Percentiles rank a stretch among this genome's conserved stretches.
Conservation (phyloP, 1,140 invertebrate genomes). For the Euwallacea similis region DNA sequence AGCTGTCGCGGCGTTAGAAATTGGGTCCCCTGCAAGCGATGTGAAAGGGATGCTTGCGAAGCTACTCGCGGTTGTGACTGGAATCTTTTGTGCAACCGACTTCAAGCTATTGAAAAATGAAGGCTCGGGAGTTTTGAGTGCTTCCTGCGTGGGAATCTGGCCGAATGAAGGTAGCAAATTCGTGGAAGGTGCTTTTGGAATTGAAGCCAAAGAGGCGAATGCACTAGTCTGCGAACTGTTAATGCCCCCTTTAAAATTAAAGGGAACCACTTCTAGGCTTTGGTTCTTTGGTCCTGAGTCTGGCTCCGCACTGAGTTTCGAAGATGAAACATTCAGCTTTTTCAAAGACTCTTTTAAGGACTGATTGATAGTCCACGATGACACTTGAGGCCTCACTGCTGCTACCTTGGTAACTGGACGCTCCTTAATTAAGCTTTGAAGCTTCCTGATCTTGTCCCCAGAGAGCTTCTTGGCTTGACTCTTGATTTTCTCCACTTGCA, state of each 20-base stretch:
- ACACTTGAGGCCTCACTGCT: constrained; percentile 44
- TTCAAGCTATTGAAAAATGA: neutral
- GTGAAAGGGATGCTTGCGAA: neutral
- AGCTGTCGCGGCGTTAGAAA: neutral
- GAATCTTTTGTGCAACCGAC: neutral
- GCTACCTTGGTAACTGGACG: constrained; percentile 40
- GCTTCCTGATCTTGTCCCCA: constrained; percentile 38
- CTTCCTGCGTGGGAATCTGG: neutral
- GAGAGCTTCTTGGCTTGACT: constrained; percentile 42
- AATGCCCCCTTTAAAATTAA: constrained; percentile 8
- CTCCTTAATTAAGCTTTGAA: constrained; percentile 41
- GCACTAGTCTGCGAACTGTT: constrained; percentile 24
- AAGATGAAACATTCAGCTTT: neutral
- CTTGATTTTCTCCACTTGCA: constrained; percentile 42
- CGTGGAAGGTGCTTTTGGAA: neutral
- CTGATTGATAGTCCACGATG: constrained; percentile 32
- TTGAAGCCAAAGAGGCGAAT: constrained; percentile 8
- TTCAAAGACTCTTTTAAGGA: constrained; percentile 5
- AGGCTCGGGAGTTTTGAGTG: neutral
- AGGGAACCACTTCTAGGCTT: neutral
- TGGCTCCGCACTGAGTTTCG: constrained; percentile 37
- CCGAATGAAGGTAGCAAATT: neutral
- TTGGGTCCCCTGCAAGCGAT: neutral
- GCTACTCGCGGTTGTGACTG: neutral
- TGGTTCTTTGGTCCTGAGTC: constrained; percentile 41